Evolutionary conservation across 2,888 invertebrate genomes (phyloP).

Genomic region (Mimachlamys varia): DNA sequence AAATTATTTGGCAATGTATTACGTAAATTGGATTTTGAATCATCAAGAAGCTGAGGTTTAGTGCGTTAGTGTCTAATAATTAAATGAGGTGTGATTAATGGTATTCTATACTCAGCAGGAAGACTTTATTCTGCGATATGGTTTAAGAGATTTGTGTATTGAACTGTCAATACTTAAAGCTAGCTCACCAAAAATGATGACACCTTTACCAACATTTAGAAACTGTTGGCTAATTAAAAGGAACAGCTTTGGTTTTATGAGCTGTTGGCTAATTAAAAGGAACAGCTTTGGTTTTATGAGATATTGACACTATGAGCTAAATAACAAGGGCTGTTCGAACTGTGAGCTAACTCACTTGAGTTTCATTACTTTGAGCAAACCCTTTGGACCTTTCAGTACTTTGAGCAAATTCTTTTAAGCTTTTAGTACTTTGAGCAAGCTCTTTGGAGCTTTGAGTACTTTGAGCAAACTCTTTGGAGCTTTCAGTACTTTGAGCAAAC

Average conservation of each 20-base stretch:
- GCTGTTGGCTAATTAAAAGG: too few relatives aligned
- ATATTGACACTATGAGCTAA: too few relatives aligned
- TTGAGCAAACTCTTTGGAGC: too few relatives aligned
- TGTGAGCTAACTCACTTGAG: too few relatives aligned
- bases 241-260: too few relatives aligned
- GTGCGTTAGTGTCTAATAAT: neutral
- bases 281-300: too few relatives aligned
- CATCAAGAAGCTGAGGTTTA: neutral
- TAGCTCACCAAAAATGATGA: neutral
- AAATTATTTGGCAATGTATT: neutral
- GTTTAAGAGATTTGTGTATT: neutral
- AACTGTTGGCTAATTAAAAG: too few relatives aligned
- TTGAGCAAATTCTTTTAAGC: neutral
- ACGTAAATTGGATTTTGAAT: neutral
- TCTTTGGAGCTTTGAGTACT: too few relatives aligned
- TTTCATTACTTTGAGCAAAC: neutral
- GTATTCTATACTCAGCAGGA: neutral
- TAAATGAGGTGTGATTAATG: neutral
- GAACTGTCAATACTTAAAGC: neutral
- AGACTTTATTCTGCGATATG: neutral
- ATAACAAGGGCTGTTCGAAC: too few relatives aligned
- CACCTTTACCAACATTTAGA: neutral
- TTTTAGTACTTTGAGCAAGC: too few relatives aligned
- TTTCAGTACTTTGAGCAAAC: neutral
- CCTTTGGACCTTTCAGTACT: neutral